Conservation (phyloP, 2,113 vertebrate species). For the Leptobrachium leishanense region DNA sequence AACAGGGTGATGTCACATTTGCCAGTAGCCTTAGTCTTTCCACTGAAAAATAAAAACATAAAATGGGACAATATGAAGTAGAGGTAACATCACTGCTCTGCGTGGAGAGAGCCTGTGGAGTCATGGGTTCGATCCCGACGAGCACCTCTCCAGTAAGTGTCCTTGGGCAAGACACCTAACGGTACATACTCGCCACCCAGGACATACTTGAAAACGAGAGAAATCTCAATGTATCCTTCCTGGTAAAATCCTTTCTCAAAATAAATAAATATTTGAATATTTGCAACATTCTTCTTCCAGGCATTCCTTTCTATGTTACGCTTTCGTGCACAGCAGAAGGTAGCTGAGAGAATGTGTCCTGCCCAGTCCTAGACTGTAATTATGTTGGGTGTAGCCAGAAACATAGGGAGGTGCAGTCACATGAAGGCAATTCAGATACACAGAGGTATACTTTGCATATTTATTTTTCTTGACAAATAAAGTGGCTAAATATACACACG, state of each 20-base stretch:
- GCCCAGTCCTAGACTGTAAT: not conserved
- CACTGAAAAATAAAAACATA: no score
- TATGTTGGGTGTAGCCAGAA: not conserved
- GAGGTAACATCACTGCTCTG: no score
- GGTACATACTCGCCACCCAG: no score
- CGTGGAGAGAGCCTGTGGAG: no score
- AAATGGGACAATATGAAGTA: no score
- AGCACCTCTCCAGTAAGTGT: no score
- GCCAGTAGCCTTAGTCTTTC: not conserved
- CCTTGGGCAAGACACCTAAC: no score
- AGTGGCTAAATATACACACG: conserved; percentile 20
- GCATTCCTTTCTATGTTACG: not conserved
- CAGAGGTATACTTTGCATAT: conserved; percentile 4
- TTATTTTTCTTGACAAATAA: not conserved
- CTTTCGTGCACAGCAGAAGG: not conserved
- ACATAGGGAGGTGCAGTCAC: not conserved
- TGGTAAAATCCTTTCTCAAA: no score
- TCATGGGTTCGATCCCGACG: no score
- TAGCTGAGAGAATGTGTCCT: not conserved
- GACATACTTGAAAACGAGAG: no score
- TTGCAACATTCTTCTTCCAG: not conserved
- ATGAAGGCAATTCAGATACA: not conserved
- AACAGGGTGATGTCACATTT: not conserved
- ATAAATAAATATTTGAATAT: no score
- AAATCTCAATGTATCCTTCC: no score